A percentile compares a stretch with the other conserved stretches of the same genome.
phyloP scores from a whole-genome alignment of 1,140 invertebrate genomes.

The Megathymus violae region DNA sequence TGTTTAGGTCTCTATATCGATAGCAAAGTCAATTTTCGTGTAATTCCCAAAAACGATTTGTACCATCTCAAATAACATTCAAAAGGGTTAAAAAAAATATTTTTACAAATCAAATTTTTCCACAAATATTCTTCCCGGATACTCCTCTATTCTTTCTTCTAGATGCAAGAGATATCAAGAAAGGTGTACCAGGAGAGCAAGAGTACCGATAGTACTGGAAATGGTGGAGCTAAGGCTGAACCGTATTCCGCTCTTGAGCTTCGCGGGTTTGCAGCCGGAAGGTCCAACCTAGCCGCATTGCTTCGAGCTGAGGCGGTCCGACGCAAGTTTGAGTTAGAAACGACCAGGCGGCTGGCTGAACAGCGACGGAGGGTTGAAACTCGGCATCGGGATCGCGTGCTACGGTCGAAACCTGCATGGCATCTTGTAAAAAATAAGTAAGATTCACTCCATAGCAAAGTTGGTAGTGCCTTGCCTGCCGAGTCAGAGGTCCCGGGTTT shows the following conservation, averaged over 20 bases:
- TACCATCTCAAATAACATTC: too few species aligned
- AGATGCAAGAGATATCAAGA: conserved; percentile 72
- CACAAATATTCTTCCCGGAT: too few species aligned
- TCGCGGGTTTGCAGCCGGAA: conserved; percentile 78
- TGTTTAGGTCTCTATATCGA: too few species aligned
- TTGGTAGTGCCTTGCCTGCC: too few species aligned
- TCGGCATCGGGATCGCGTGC: conserved; percentile 84
- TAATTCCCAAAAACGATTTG: too few species aligned
- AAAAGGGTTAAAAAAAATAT: too few species aligned
- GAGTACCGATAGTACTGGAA: conserved; percentile 53
- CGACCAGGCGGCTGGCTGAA: conserved; percentile 85
- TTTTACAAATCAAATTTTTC: too few species aligned
- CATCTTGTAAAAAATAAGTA: conserved; percentile 86
- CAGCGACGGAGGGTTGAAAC: conserved; percentile 84
- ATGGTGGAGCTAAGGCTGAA: conserved; percentile 45
- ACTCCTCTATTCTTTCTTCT: conserved; percentile 43
- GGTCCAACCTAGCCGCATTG: conserved; percentile 88
- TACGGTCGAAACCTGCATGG: conserved; percentile 88
- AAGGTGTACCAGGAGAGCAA: conserved; percentile 73
- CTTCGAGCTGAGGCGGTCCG: conserved; percentile 88
- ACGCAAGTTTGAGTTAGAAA: conserved; percentile 86
- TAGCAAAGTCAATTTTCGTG: too few species aligned
- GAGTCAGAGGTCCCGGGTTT: too few species aligned
- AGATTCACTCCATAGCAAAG: too few species aligned
- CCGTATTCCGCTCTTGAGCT: conserved; percentile 70